A percentile compares a stretch with the other conserved stretches of the same genome.
Evolutionary conservation across 1,140 invertebrate genomes (phyloP).

Genomic region (Meloidogyne floridensis): DNA sequence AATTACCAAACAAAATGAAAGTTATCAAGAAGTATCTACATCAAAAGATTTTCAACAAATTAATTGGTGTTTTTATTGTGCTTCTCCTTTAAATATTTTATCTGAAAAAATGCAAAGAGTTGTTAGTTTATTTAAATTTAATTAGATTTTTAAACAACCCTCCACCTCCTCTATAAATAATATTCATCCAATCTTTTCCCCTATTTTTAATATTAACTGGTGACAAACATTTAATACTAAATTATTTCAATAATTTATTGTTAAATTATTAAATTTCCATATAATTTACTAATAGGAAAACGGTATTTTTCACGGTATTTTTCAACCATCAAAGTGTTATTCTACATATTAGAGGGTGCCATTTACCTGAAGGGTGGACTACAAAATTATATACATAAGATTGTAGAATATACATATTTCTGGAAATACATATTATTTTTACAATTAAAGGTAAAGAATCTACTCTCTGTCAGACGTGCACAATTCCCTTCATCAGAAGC

Average conservation of each 20-base stretch:
- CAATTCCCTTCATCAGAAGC: slow-evolving; percentile 9
- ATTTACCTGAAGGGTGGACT: no score
- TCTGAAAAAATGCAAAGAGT: slow-evolving; percentile 32
- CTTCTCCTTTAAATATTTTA: slow-evolving; percentile 22
- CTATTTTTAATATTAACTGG: no score
- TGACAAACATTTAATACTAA: no score
- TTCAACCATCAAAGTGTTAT: no score
- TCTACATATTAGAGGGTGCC: no score
- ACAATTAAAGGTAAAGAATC: slow-evolving; percentile 19
- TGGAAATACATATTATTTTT: neutral
- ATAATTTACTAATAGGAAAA: no score
- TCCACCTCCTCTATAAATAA: no score
- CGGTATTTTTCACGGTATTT: no score
- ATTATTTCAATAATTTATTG: no score
- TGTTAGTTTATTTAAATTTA: slow-evolving; percentile 13
- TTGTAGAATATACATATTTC: neutral
- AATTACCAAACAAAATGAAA: neutral
- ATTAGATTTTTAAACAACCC: neutral
- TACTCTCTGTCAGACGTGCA: slow-evolving; percentile 22
- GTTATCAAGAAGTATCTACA: neutral
- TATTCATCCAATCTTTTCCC: no score
- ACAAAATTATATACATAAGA: no score
- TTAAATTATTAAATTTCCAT: no score
- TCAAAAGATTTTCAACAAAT: neutral
- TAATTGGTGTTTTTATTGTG: slow-evolving; percentile 33